Base-by-base conservation (phyloP, 2,113 vertebrate genomes). In the Salvelinus sp. region DNA sequence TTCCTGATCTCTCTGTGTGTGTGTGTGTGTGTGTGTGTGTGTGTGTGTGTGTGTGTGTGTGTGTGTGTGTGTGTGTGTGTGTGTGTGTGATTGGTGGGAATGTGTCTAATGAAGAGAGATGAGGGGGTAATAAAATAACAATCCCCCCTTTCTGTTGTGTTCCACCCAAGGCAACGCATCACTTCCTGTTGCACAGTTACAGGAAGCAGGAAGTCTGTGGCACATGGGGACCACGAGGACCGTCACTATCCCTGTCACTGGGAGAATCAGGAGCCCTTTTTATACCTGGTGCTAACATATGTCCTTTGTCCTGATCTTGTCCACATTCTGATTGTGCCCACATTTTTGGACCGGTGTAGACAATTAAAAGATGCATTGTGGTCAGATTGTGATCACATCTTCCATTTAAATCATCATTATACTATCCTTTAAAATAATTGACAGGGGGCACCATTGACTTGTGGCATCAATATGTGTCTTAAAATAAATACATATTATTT, bases 91-190 rank as follows among this genome's bases (percentile, higher is more conserved):
- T 89, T 78, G 83, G 74, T 66, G 77, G 82, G 88, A 88, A 87
- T 91, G 87, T 82, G 83, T 70, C 79, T 87, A 82, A 89, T 90
- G 90, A 81, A 82, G 63, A 2, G 60, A 54, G 82, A 28, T 30
- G 50, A 80, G 18, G 73, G 76, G 79, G 76, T 70, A 69, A 54
- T 72, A 72, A 79, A 83, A 82, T 85, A 88, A 90, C 89, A 90
- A 84, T 88, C 80, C 76, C 44, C 47, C 65, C 76, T 78, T 91
- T 88, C 86, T 91, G 74, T 28, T 77, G 77, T 70, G 76, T 80
- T 72, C 83, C 74, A 6, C 86, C 68, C 66, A 4, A 22, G 84
- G 69, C 73, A 84, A 76, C 10, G 10, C 58, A 12, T 54, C 60
- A 66, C 60, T 48, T 76, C 67, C 75, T 69, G 75, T 71, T 23